Conservation (phyloP, 2,888 invertebrate species). For the Meliscaeva auricollis region DNA sequence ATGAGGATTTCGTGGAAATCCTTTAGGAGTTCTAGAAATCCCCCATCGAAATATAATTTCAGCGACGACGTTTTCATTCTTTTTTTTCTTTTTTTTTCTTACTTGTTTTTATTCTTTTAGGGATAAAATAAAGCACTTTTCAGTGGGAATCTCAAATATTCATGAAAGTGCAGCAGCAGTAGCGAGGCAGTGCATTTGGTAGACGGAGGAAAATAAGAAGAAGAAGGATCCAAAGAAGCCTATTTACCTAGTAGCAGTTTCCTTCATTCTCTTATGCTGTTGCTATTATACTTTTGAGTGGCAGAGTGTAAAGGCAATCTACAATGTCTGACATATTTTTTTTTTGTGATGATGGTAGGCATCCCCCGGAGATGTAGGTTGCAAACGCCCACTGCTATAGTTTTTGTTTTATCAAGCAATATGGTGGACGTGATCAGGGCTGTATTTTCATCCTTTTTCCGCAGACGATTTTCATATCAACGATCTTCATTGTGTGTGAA, state of each 20-base stretch:
- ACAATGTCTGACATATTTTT: slow-evolving; percentile 70
- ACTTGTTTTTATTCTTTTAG: slow-evolving; percentile 1
- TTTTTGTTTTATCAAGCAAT: not conserved
- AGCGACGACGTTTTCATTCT: slow-evolving; percentile 25
- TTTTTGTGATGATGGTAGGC: slow-evolving; percentile 23
- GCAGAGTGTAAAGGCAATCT: slow-evolving; percentile 69
- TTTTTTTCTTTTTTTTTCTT: slow-evolving; percentile 11
- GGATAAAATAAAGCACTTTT: slow-evolving; percentile 61
- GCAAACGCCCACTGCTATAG: not conserved
- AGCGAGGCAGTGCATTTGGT: slow-evolving; percentile 49
- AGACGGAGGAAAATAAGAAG: not conserved
- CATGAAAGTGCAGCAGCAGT: slow-evolving; percentile 62
- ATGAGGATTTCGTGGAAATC: slow-evolving; percentile 31
- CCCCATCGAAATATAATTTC: slow-evolving; percentile 18
- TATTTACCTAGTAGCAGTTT: slow-evolving; percentile 20
- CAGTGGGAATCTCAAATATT: slow-evolving; percentile 68
- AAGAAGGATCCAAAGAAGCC: slow-evolving; percentile 43
- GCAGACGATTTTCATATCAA: too few species aligned
- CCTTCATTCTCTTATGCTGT: not conserved
- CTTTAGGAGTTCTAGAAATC: slow-evolving; percentile 35
- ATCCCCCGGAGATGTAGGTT: slow-evolving; percentile 19
- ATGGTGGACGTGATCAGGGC: not conserved
- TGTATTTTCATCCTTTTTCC: too few species aligned
- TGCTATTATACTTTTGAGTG: slow-evolving; percentile 49
- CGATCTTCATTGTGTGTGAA: too few species aligned